These are phyloP conservation scores for Zaprionus inermis DNA, from an alignment of 1,140 invertebrate species.

Conservation along the genomic window DNA sequence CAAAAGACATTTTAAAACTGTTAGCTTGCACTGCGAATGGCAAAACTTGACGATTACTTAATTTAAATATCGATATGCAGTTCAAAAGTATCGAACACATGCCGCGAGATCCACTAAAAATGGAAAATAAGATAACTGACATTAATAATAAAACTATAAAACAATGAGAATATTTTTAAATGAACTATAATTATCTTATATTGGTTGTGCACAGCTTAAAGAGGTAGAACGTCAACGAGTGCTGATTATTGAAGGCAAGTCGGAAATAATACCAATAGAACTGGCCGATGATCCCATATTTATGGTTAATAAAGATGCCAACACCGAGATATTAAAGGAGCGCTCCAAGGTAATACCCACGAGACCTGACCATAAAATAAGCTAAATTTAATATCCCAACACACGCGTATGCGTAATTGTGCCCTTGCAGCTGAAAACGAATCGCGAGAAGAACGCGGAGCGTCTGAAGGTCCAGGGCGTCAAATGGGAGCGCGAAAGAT, in stretches of 20 bases:
- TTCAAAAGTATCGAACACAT: not conserved
- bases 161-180: not conserved
- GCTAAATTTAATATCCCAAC: not conserved
- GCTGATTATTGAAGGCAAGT: constrained; percentile 86
- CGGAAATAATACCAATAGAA: constrained; percentile 86
- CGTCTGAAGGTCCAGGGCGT: constrained; percentile 73
- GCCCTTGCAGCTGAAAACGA: constrained; percentile 71
- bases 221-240: constrained; percentile 87
- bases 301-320: constrained; percentile 86
- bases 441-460: constrained; percentile 79
- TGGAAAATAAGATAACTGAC: not conserved
- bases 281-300: constrained; percentile 87
- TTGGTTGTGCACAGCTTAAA: constrained; percentile 83
- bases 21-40: not conserved
- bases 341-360: constrained; percentile 83
- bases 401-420: not conserved
- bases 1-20: not conserved
- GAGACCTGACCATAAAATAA: not conserved
- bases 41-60: not conserved
- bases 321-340: constrained; percentile 85
- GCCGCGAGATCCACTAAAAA: not conserved
- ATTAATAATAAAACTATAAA: not conserved
- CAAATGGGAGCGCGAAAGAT: constrained; percentile 80
- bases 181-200: not conserved
- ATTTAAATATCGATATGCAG: not conserved